phyloP scores from a whole-genome alignment of 2,888 invertebrate species.

The Candidula unifasciata region DNA sequence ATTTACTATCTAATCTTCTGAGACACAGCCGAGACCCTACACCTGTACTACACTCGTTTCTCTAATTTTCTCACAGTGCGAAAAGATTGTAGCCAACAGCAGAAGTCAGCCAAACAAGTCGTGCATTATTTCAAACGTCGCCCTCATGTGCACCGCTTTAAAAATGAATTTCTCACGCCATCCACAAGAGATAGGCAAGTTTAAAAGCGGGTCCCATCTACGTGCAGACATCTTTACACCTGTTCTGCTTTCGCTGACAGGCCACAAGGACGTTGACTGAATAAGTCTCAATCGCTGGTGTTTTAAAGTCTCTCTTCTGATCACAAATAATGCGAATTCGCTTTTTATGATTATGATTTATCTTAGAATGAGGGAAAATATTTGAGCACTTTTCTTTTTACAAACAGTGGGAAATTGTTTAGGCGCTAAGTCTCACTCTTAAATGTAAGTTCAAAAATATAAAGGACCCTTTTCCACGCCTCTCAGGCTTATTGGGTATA shows the following conservation, averaged over 20 bases:
- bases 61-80: neutral
- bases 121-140: neutral
- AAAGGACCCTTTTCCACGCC: too few relatives aligned
- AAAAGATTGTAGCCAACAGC: neutral
- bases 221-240: neutral
- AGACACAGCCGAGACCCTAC: neutral
- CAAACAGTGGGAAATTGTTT: too few relatives aligned
- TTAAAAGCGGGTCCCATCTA: neutral
- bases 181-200: neutral
- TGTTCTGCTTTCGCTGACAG: neutral
- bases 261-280: too few relatives aligned
- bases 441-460: too few relatives aligned
- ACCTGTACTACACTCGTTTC: neutral
- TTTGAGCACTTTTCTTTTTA: too few relatives aligned
- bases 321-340: too few relatives aligned
- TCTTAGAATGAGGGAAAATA: too few relatives aligned
- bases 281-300: too few relatives aligned
- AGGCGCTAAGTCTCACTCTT: too few relatives aligned
- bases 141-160: neutral
- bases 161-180: slow-evolving; percentile 16
- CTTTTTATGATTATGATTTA: too few relatives aligned
- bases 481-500: too few relatives aligned
- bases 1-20: neutral
- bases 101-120: neutral
- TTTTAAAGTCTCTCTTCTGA: too few relatives aligned